phyloP scores from a whole-genome alignment of 2,113 vertebrate species.

The Prunella fulvescens region DNA sequence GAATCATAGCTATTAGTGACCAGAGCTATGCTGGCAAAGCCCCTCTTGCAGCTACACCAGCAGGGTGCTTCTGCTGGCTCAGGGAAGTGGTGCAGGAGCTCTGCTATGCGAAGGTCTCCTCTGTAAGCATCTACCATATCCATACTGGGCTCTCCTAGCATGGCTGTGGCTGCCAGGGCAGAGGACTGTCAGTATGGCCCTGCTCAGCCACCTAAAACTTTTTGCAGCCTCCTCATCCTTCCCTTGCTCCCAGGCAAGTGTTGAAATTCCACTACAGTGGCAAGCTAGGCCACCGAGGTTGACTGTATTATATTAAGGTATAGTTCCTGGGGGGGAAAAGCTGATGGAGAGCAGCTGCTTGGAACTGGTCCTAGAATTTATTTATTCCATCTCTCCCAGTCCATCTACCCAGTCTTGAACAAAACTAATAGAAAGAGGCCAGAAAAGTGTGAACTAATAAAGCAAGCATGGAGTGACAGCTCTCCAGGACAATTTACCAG shows the following conservation, averaged over 20 bases:
- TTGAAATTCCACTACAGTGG: not conserved
- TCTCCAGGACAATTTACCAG: not conserved
- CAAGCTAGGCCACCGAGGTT: not conserved
- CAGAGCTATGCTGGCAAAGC: not conserved
- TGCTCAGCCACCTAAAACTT: not conserved
- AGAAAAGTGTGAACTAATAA: not conserved
- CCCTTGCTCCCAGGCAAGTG: not conserved
- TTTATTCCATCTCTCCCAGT: not conserved
- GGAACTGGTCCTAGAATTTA: not conserved
- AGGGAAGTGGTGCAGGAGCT: not conserved
- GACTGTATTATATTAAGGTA: not conserved
- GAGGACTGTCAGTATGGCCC: not conserved
- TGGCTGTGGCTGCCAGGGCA: not conserved
- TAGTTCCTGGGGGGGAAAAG: not conserved
- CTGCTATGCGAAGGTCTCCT: not conserved
- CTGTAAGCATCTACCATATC: not conserved
- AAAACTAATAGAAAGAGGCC: not conserved
- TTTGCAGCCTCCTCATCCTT: fast-evolving
- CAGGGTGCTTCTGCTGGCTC: not conserved
- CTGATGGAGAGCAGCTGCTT: not conserved
- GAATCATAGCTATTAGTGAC: not conserved
- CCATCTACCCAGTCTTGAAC: not conserved
- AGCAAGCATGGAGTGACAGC: not conserved
- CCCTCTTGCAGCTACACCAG: not conserved
- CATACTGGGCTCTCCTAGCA: not conserved